Evolutionary conservation across 2,113 vertebrate species (phyloP).

Genomic region (Centrocercus urophasianus): DNA sequence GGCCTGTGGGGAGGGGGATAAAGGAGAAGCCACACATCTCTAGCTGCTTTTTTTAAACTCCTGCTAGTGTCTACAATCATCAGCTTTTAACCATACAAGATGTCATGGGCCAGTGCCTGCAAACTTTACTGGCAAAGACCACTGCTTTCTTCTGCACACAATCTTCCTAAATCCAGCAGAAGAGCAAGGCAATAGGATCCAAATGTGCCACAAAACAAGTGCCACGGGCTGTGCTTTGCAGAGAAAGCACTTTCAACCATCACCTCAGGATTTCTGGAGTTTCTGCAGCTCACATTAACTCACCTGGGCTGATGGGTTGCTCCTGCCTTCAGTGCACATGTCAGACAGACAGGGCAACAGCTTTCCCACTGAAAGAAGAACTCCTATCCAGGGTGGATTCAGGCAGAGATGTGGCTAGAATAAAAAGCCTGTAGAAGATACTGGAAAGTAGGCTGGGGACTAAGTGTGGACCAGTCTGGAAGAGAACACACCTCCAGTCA

Average conservation of each 20-base stretch:
- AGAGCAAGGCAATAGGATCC: background rate
- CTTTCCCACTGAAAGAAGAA: background rate
- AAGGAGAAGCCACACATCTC: constrained; percentile 6
- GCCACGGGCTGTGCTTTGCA: background rate
- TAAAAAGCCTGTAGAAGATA: background rate
- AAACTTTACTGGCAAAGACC: background rate
- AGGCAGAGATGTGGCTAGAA: background rate
- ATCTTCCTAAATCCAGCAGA: background rate
- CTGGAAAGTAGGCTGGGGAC: background rate
- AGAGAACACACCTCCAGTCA: background rate
- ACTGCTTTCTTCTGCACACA: background rate
- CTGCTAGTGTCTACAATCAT: background rate
- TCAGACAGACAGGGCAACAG: background rate
- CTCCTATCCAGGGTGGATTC: background rate
- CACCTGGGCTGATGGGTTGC: background rate
- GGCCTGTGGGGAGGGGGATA: constrained; percentile 1
- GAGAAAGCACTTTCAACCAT: background rate
- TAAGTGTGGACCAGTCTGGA: background rate
- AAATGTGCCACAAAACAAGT: accelerated
- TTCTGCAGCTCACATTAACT: background rate
- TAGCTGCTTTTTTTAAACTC: background rate
- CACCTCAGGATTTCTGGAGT: background rate
- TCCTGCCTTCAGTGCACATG: background rate
- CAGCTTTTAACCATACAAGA: background rate
- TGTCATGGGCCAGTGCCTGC: background rate